Evolutionary conservation across 2,888 invertebrate species (phyloP).

Genomic region (Marasmarcha lunaedactyla): DNA sequence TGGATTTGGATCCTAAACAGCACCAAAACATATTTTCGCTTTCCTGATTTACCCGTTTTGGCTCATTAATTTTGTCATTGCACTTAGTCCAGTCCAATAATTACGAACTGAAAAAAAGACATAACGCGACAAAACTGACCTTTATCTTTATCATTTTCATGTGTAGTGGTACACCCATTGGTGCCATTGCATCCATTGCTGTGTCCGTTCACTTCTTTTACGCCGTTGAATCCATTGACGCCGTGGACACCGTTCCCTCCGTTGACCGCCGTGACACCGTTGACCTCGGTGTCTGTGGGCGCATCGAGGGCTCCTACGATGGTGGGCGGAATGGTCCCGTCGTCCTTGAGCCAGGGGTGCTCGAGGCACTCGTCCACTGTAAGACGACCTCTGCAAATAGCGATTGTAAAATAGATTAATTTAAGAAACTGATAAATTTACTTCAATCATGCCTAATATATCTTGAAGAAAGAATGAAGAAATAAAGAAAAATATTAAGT

Average conservation of each 20-base stretch:
- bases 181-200: slow-evolving; percentile 18
- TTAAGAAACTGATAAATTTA: too few relatives aligned
- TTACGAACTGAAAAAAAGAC: too few relatives aligned
- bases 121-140: too few relatives aligned
- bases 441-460: too few relatives aligned
- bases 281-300: slow-evolving; percentile 35
- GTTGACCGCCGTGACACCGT: slow-evolving; percentile 22
- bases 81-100: too few relatives aligned
- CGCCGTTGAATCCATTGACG: slow-evolving; percentile 22
- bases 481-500: slow-evolving; percentile 5
- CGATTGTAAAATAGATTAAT: too few relatives aligned
- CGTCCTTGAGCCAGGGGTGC: slow-evolving; percentile 88
- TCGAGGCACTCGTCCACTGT: slow-evolving; percentile 89
- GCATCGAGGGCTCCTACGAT: slow-evolving; percentile 37
- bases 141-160: slow-evolving; percentile 43
- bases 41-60: too few relatives aligned
- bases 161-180: slow-evolving; percentile 31
- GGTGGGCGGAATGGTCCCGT: slow-evolving; percentile 62
- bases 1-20: too few relatives aligned
- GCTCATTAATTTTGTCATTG: too few relatives aligned
- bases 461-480: too few relatives aligned
- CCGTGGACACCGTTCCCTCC: slow-evolving; percentile 23
- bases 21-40: too few relatives aligned
- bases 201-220: slow-evolving; percentile 20
- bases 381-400: slow-evolving; percentile 82